Base-by-base conservation (phyloP, 2,113 vertebrate genomes). In the Tichodroma muraria region DNA sequence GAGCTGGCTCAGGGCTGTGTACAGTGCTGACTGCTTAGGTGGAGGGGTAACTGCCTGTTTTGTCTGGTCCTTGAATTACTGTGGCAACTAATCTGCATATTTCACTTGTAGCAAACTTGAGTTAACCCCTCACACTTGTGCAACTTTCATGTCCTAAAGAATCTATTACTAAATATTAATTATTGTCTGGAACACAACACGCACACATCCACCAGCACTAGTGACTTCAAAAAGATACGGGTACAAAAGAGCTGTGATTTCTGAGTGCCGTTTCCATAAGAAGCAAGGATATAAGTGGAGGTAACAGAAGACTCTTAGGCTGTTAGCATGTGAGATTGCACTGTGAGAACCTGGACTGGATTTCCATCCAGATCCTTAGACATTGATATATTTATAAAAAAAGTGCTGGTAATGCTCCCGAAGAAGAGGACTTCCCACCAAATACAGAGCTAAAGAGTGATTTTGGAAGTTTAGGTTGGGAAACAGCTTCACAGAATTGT, bases 21-120 rank as follows among this genome's bases (percentile, higher is more conserved):
- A 1, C 35, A 63, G 70, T 0, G 5, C 59, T 80, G 85, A 44
- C 85, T 72, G 76, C 79, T 80, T 93, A 93, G 95, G 95, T 96
- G 90, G 88, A 85, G 90, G 85, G 63, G 47, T 59, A 53, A 20
- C 79, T 65, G 88, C 68, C 88, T 69, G 44, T 83, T 92, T 92
- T 81, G 89, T 94, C 65, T 89, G 13, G 65, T 70, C 49, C 35
- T 61, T 88, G 59, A 82, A 64, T 85, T 96, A 59, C 50, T 82
- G 87, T 54, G 68, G 59, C 75, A 90, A 75, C 90, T 94, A 33
- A 92, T 90, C 76, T 85, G 52, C 85, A 92, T 88, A 33, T 85
- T 80, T 53, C 35, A 37, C 68, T 85, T 45, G 4, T 25, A 70
- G 30, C 28, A 82, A 73, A 54, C 50, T 35, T 76, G 28, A 89